Conservation (phyloP, 2,888 invertebrate species). For the Polia nebulosa region DNA sequence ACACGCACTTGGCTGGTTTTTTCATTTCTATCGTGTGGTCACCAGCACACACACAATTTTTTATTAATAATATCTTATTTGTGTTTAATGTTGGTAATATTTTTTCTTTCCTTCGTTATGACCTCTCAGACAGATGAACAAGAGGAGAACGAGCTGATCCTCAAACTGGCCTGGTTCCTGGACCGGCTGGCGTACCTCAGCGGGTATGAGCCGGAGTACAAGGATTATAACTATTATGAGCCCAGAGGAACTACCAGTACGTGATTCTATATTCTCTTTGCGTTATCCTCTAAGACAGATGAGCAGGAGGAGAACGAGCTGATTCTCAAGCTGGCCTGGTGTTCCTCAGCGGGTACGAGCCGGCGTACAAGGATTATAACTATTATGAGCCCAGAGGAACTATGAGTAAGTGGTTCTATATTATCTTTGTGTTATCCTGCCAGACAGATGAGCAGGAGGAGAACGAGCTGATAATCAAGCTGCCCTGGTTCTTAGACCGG, state of each 20-base stretch:
- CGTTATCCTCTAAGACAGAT: too few species aligned
- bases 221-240: slow-evolving; percentile 49
- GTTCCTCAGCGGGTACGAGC: slow-evolving; percentile 80
- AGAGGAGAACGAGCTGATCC: slow-evolving; percentile 80
- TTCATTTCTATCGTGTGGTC: too few species aligned
- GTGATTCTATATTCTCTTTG: not conserved
- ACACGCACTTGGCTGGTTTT: too few species aligned
- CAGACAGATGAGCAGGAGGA: slow-evolving; percentile 76
- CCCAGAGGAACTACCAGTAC: slow-evolving; percentile 54
- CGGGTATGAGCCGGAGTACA: slow-evolving; percentile 77
- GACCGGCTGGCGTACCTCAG: slow-evolving; percentile 83
- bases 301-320: slow-evolving; percentile 79
- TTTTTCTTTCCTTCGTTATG: too few species aligned
- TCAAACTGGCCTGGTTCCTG: slow-evolving; percentile 85
- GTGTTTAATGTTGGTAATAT: too few species aligned
- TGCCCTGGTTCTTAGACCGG: slow-evolving; percentile 85
- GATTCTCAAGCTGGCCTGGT: slow-evolving; percentile 84
- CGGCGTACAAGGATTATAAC: slow-evolving; percentile 59
- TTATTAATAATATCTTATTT: too few species aligned
- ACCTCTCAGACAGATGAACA: slow-evolving; percentile 74
- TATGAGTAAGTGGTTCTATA: slow-evolving; percentile 49
- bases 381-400: slow-evolving; percentile 47
- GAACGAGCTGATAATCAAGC: slow-evolving; percentile 80
- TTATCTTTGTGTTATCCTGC: too few species aligned
- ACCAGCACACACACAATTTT: too few species aligned